Conservation (phyloP, 2,888 invertebrate species). For the Pinctada fucata region DNA sequence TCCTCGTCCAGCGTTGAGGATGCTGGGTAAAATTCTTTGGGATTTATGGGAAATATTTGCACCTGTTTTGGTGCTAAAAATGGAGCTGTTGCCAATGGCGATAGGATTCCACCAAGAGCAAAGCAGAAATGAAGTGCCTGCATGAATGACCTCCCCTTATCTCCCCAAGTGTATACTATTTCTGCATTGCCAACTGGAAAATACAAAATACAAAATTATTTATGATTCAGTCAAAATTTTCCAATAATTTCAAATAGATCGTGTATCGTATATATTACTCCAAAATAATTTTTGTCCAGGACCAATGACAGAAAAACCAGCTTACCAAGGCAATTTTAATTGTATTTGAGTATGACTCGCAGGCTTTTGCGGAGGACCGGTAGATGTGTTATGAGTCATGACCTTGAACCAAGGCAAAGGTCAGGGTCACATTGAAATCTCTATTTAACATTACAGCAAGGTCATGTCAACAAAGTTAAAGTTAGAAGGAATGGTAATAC, state of each 20-base stretch:
- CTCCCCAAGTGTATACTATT: conserved; percentile 73
- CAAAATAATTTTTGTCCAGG: too few species aligned
- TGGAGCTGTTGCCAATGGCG: conserved; percentile 77
- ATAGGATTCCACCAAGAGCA: conserved; percentile 77
- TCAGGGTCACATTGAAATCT: too few species aligned
- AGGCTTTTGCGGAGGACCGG: too few species aligned
- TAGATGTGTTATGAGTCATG: too few species aligned
- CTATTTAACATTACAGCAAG: too few species aligned
- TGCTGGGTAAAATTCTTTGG: conserved; percentile 4
- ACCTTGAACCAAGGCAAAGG: too few species aligned
- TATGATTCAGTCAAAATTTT: neutral
- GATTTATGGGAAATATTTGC: conserved; percentile 5
- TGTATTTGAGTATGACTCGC: too few species aligned
- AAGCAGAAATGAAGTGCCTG: conserved; percentile 78
- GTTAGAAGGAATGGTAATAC: too few species aligned
- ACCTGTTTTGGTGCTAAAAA: conserved; percentile 64
- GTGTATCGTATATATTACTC: too few species aligned
- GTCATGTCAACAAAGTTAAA: too few species aligned
- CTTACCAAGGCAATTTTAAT: too few species aligned
- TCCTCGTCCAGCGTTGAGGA: neutral
- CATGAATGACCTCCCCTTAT: conserved; percentile 75
- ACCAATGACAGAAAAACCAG: too few species aligned
- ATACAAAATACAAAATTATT: neutral
- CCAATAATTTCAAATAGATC: neutral
- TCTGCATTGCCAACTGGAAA: conserved; percentile 73